These are phyloP conservation scores for Myrmophylax atrothorax DNA, from an alignment of 2,113 vertebrate genomes.

Conservation along the genomic window DNA sequence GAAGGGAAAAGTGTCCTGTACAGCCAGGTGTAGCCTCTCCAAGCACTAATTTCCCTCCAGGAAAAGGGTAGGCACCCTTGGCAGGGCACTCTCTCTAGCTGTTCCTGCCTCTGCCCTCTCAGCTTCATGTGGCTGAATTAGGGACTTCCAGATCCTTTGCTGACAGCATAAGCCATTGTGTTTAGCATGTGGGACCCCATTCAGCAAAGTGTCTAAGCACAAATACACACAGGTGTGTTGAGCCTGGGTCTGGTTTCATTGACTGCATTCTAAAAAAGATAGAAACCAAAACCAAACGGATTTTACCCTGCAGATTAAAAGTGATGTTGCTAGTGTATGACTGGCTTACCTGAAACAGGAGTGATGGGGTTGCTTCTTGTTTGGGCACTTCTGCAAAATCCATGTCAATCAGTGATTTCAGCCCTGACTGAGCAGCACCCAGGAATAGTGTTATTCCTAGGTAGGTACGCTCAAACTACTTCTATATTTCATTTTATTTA, in stretches of 20 bases:
- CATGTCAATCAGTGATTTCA: background rate
- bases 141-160: background rate
- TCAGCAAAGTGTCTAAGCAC: background rate
- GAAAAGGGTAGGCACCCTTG: background rate
- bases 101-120: background rate
- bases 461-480: background rate
- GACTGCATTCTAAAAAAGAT: background rate
- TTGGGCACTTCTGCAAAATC: background rate
- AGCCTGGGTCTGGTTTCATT: background rate
- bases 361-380: background rate
- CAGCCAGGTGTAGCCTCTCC: background rate
- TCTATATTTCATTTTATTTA: background rate
- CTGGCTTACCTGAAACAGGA: background rate
- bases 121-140: background rate
- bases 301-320: background rate
- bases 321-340: background rate
- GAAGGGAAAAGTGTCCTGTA: background rate
- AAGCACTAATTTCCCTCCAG: background rate
- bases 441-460: background rate
- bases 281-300: background rate
- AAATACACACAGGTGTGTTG: background rate
- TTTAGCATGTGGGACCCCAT: background rate
- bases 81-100: fast-evolving
- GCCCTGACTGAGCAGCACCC: background rate
- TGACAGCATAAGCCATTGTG: background rate